Conservation (phyloP, 2,113 vertebrate species). For the Anguilla rostrata region DNA sequence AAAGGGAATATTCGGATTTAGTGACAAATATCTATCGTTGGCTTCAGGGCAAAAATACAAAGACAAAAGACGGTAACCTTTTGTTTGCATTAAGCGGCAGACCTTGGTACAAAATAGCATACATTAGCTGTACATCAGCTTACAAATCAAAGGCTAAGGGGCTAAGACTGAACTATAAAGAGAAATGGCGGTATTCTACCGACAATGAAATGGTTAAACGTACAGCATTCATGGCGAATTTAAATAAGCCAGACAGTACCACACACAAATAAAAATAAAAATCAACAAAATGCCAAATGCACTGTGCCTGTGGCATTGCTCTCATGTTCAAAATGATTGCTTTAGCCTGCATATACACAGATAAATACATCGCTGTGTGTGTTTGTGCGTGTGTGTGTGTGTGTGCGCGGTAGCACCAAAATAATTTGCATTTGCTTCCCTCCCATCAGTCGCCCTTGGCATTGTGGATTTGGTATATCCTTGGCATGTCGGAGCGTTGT, state of each 20-base stretch:
- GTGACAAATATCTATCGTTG: neutral
- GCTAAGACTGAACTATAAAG: neutral
- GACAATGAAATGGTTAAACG: constrained; percentile 22
- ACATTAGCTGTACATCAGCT: neutral
- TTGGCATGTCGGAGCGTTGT: constrained; percentile 70
- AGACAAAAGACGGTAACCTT: neutral
- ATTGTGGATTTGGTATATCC: constrained; percentile 61
- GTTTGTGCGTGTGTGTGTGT: neutral
- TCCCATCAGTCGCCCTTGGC: constrained; percentile 43
- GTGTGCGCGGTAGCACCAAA: neutral
- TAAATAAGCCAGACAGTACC: neutral
- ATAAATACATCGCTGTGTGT: neutral
- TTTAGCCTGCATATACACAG: neutral
- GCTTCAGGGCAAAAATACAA: neutral
- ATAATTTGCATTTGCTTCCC: constrained; percentile 12
- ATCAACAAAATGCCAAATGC: neutral
- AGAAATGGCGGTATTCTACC: neutral
- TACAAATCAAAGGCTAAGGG: neutral
- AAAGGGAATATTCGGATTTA: neutral
- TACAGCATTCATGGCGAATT: constrained; percentile 9
- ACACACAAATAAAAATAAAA: neutral
- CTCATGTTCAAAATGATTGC: neutral
- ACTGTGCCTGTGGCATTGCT: constrained; percentile 4
- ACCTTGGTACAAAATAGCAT: neutral
- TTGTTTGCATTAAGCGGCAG: neutral